A percentile compares a stretch with the other conserved stretches of the same genome.
These are phyloP conservation scores for Pseudochirops cupreus DNA, from an alignment of 2,797 vertebrate genomes.

Conservation along the genomic window DNA sequence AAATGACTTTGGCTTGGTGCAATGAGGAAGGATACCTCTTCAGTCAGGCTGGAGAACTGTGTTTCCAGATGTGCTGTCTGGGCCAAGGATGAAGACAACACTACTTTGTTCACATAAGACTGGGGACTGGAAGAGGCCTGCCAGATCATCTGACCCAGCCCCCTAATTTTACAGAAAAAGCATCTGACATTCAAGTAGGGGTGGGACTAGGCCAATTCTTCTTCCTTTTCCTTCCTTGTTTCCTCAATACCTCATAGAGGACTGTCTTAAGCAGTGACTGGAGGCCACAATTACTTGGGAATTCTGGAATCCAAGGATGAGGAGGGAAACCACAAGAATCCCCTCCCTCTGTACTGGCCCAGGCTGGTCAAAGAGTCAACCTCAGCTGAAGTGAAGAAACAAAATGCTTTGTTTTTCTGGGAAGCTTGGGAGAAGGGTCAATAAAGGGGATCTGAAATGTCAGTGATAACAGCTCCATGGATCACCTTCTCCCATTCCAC, in stretches of 20 bases:
- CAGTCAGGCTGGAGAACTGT: background rate
- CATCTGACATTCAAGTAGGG: background rate
- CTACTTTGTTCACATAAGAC: background rate
- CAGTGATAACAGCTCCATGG: slow-evolving; percentile 80
- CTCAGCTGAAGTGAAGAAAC: slow-evolving; percentile 3
- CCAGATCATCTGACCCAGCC: background rate
- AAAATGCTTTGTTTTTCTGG: background rate
- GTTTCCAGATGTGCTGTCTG: background rate
- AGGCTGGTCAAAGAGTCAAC: background rate
- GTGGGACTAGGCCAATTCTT: background rate
- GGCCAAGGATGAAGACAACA: background rate
- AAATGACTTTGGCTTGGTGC: background rate
- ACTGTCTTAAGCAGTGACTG: background rate
- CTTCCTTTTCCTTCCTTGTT: background rate
- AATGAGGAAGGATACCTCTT: background rate
- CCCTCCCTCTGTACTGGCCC: slow-evolving; percentile 18
- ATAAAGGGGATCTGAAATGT: slow-evolving; percentile 84
- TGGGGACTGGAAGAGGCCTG: background rate
- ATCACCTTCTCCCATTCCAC: slow-evolving; percentile 90
- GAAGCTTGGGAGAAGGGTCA: slow-evolving; percentile 72
- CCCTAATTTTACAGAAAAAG: background rate
- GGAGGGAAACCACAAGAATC: background rate
- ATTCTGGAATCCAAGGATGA: background rate
- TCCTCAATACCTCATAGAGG: too few relatives aligned
- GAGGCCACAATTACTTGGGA: background rate